A percentile compares a stretch with the other conserved stretches of the same genome.
Conservation (phyloP, 1,140 invertebrate genomes). For the Amyelois transitella region DNA sequence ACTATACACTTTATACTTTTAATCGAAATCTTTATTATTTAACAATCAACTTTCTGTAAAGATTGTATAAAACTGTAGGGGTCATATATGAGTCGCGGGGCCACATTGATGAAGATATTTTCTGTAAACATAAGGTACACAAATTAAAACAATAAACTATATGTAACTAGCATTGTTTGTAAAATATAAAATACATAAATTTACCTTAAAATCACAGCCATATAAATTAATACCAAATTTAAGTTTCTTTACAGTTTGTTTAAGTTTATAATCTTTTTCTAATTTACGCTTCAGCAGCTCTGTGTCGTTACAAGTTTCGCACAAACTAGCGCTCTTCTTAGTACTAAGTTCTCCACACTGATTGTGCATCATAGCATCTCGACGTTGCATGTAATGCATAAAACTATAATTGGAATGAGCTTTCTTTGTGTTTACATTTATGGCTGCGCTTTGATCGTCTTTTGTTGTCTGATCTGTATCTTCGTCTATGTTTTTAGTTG, state of each 20-base stretch:
- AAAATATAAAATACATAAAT: not conserved
- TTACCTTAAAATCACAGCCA: slow-evolving; percentile 67
- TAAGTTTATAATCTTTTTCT: slow-evolving; percentile 28
- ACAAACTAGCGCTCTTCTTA: slow-evolving; percentile 13
- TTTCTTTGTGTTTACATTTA: slow-evolving; percentile 8
- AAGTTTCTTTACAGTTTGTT: slow-evolving; percentile 50
- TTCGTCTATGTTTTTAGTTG: slow-evolving; percentile 18
- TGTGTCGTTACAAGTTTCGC: slow-evolving; percentile 51
- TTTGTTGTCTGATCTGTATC: not conserved
- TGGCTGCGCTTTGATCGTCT: slow-evolving; percentile 1
- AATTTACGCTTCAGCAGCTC: slow-evolving; percentile 39
- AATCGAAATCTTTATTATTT: slow-evolving; percentile 29
- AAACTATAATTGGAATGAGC: slow-evolving; percentile 38
- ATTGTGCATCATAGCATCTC: slow-evolving; percentile 23
- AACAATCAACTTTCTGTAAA: slow-evolving; percentile 55
- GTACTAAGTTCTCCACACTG: not conserved
- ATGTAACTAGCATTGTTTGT: too few species aligned
- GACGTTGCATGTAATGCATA: slow-evolving; percentile 44
- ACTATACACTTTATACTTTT: not conserved
- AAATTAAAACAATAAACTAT: too few species aligned
- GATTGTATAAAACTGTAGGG: slow-evolving; percentile 44
- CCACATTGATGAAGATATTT: slow-evolving; percentile 55
- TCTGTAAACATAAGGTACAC: slow-evolving; percentile 30
- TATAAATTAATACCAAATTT: slow-evolving; percentile 65
- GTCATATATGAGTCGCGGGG: slow-evolving; percentile 51